Evolutionary conservation across 2,888 invertebrate species (phyloP), one percentile per base, ranked within the genome.

Genomic region (Trichopria drosophilae): DNA sequence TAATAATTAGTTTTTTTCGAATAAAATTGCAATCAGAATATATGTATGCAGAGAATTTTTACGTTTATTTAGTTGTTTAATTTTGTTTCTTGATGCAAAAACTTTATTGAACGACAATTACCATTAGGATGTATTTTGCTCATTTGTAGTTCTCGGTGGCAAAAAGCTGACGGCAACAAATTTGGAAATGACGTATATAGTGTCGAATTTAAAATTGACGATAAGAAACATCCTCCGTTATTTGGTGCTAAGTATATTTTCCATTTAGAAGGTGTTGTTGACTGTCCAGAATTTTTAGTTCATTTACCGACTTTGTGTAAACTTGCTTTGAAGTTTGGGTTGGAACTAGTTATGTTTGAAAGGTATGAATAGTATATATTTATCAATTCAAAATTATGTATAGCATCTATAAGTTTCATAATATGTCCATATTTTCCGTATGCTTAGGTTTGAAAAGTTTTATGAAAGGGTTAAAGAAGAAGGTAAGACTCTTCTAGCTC

Each of bases 221-320:
- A 62, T 64, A 80, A 67, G 59, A 73, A 78, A 39, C 81, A 83
- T 9, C 84, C 85, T 62, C 92, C 94, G 0, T 76, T 98, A 15
- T 99, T 99, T 80, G 98, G 98, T 29, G 94, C 90, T 15, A 91
- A 93, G 72, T 98, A 98, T 79, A 86, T 94, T 76, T 99, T 99
- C 75, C 87, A 90, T 68, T 79, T 99, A 61, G 94, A 98, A 70
- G 96, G 91, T 26, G 95, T 95, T 6, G 98, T 99, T 1, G 88
- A 99, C 74, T 99, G 99, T 75, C 99, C 99, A 1, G 99, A 99
- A 75, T 99, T 97, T 79, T 80, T 99, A 51, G 95, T 98, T 12
- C 87, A 98, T 77, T 93, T 97, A 76, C 91, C 94, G 13, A 81
- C 88, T 4, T 79, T 98, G 46, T 81, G 83, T 31, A 89, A 86